A percentile compares a stretch with the other conserved stretches of the same genome.
These are phyloP conservation scores for Myocastor coypus DNA, from an alignment of 2,113 vertebrate genomes.

Conservation along the genomic window DNA sequence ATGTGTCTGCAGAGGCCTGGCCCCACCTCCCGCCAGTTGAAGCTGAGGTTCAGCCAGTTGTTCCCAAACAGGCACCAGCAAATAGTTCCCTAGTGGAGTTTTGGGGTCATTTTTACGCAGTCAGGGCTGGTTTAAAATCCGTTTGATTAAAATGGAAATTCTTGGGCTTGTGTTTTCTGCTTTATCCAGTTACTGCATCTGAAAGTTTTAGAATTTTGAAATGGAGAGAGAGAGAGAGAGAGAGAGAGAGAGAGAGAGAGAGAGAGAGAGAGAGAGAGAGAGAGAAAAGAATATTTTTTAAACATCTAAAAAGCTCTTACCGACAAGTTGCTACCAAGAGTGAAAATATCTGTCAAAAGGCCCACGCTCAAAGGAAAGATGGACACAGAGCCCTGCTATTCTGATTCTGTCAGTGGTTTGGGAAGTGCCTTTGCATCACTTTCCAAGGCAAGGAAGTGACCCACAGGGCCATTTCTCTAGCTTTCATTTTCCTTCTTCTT, in stretches of 20 bases:
- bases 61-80: background rate
- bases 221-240: background rate
- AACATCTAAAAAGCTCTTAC: background rate
- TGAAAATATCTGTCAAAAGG: background rate
- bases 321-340: background rate
- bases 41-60: background rate
- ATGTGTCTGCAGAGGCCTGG: background rate
- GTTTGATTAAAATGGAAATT: background rate
- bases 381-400: background rate
- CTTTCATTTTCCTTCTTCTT: background rate
- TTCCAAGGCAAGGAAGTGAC: background rate
- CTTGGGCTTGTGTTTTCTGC: background rate
- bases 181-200: background rate
- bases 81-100: background rate
- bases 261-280: too few relatives aligned
- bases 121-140: background rate
- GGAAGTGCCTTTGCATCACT: background rate
- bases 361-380: background rate
- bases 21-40: background rate
- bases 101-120: background rate
- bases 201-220: slow-evolving; percentile 39
- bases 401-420: background rate
- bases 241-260: too few relatives aligned
- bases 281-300: background rate
- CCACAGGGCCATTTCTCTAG: background rate